Conservation (phyloP, 2,888 invertebrate genomes). For the Plebejus melissa region DNA sequence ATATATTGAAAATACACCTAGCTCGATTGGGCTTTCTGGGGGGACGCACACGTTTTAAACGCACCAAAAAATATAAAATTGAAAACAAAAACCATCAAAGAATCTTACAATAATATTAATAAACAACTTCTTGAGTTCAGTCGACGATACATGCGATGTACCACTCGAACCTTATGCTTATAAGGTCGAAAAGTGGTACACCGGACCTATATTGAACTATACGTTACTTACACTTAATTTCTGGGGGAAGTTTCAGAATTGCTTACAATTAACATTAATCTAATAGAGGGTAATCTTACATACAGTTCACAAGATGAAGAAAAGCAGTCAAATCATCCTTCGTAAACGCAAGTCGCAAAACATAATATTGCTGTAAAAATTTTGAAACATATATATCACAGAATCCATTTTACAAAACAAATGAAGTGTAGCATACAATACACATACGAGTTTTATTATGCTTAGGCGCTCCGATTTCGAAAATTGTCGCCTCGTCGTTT, state of each 20-base stretch:
- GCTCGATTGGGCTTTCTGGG: no score
- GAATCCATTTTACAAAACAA: conserved; percentile 23
- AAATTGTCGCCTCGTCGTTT: background rate
- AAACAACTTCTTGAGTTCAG: conserved; percentile 28
- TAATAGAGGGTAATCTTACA: background rate
- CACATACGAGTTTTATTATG: conserved; percentile 5
- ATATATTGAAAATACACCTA: no score
- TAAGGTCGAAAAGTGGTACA: background rate
- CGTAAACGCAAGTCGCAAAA: background rate
- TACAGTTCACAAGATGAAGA: background rate
- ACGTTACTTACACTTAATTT: background rate
- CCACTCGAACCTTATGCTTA: background rate
- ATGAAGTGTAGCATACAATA: background rate
- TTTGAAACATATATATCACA: conserved; percentile 29
- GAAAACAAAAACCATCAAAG: conserved; percentile 29
- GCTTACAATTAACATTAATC: conserved; percentile 6
- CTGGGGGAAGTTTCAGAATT: conserved; percentile 10
- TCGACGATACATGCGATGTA: background rate
- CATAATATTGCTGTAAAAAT: conserved; percentile 24
- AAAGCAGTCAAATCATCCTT: background rate
- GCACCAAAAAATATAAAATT: conserved; percentile 21
- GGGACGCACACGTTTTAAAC: background rate
- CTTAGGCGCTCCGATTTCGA: background rate
- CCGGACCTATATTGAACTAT: background rate
- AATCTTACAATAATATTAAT: conserved; percentile 30